Evolutionary conservation across 1,140 invertebrate species (phyloP).

Genomic region (Arion vulgaris): DNA sequence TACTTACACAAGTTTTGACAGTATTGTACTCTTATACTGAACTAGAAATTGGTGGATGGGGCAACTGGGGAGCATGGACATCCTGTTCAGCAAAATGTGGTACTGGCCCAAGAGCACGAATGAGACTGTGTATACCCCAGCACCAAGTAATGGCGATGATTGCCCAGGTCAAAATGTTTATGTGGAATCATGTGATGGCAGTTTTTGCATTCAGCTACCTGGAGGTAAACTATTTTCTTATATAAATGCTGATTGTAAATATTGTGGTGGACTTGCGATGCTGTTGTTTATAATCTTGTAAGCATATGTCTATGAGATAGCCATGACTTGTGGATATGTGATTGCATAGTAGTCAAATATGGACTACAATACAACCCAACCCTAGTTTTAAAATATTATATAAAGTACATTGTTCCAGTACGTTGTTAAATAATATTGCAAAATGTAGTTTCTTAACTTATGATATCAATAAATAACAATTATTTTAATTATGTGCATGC

Average conservation of each 20-base stretch:
- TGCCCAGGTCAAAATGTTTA: slow-evolving; percentile 76
- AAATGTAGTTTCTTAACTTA: too few species aligned
- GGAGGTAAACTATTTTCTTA: slow-evolving; percentile 14
- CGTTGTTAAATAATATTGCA: too few species aligned
- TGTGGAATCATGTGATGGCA: slow-evolving; percentile 38
- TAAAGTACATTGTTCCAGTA: too few species aligned
- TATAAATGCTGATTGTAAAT: background rate
- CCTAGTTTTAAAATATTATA: too few species aligned
- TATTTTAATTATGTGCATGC: too few species aligned
- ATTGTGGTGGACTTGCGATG: background rate
- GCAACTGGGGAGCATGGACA: slow-evolving; percentile 60
- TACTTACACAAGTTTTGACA: background rate
- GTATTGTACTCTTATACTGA: slow-evolving; percentile 4
- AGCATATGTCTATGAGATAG: too few species aligned
- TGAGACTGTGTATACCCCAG: slow-evolving; percentile 60
- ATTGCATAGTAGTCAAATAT: too few species aligned
- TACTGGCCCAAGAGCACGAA: slow-evolving; percentile 52
- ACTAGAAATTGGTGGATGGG: slow-evolving; percentile 60
- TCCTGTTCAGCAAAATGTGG: slow-evolving; percentile 62
- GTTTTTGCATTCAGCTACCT: slow-evolving; percentile 11
- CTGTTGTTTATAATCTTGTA: too few species aligned
- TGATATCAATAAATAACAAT: too few species aligned
- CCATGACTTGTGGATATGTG: too few species aligned
- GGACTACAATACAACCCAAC: too few species aligned
- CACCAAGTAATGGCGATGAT: slow-evolving; percentile 70